Conservation (phyloP, 1,140 invertebrate species). For the Aradophagus sp. region DNA sequence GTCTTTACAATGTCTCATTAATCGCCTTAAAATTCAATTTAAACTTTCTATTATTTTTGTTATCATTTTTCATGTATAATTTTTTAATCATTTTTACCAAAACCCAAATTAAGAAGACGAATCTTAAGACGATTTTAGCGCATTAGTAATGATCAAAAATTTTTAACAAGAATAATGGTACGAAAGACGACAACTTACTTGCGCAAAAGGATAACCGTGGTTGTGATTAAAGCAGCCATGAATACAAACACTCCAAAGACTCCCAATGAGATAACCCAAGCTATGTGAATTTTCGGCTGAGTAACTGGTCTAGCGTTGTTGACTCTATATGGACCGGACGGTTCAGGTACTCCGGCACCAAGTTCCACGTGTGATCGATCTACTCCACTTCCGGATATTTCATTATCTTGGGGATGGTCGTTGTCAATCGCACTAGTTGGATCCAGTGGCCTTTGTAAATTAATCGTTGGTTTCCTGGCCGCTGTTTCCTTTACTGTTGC, state of each 20-base stretch:
- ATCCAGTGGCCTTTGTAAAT: conserved; percentile 58
- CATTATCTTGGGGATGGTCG: conserved; percentile 76
- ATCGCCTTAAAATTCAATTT: too few relatives aligned
- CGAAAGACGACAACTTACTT: conserved; percentile 89
- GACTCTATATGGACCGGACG: conserved; percentile 79
- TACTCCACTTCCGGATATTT: conserved; percentile 76
- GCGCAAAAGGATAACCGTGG: conserved; percentile 89
- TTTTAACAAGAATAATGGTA: too few relatives aligned
- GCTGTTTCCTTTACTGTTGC: conserved; percentile 68
- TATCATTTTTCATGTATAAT: too few relatives aligned
- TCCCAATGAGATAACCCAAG: conserved; percentile 90
- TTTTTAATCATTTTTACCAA: too few relatives aligned
- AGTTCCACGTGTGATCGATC: conserved; percentile 74
- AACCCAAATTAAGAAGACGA: too few relatives aligned
- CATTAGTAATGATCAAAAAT: too few relatives aligned
- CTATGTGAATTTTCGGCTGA: conserved; percentile 86
- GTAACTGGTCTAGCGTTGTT: conserved; percentile 79
- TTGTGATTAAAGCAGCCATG: conserved; percentile 90
- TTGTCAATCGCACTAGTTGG: conserved; percentile 49
- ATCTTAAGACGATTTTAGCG: too few relatives aligned
- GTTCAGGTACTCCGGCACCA: conserved; percentile 79
- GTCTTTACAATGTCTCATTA: too few relatives aligned
- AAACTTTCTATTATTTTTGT: too few relatives aligned
- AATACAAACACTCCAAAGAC: conserved; percentile 94
- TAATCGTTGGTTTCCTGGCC: conserved; percentile 64